Conservation (phyloP, 1,140 invertebrate genomes). For the Aphidius ervi region DNA sequence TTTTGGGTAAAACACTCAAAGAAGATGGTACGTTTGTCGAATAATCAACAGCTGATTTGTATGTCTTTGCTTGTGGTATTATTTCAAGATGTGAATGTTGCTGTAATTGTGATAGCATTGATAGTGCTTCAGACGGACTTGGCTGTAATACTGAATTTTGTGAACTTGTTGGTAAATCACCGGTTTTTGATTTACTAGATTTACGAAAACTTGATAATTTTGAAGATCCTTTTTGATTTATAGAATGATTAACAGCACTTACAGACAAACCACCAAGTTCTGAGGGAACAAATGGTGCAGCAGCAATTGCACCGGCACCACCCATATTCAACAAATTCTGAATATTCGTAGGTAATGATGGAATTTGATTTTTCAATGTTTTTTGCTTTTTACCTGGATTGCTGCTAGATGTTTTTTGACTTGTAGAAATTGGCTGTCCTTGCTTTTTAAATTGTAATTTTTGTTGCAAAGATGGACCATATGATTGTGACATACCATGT, state of each 20-base stretch:
- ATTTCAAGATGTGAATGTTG: slow-evolving; percentile 64
- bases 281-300: slow-evolving; percentile 29
- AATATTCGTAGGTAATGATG: slow-evolving; percentile 25
- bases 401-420: slow-evolving; percentile 7
- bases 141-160: slow-evolving; percentile 19
- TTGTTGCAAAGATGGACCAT: slow-evolving; percentile 38
- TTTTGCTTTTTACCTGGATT: slow-evolving; percentile 30
- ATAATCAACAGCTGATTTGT: slow-evolving; percentile 32
- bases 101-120: slow-evolving; percentile 56
- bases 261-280: slow-evolving; percentile 40
- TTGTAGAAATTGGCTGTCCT: slow-evolving; percentile 27
- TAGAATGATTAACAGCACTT: slow-evolving; percentile 27
- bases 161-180: slow-evolving; percentile 25
- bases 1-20: slow-evolving; percentile 31
- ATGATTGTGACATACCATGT: slow-evolving; percentile 28
- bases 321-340: slow-evolving; percentile 26
- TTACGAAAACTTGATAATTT: slow-evolving; percentile 31
- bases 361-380: slow-evolving; percentile 10
- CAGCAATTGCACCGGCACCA: slow-evolving; percentile 19
- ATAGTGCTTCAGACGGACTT: slow-evolving; percentile 30
- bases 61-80: slow-evolving; percentile 46
- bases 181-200: slow-evolving; percentile 25
- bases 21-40: slow-evolving; percentile 32
- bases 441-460: slow-evolving; percentile 45
- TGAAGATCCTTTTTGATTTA: slow-evolving; percentile 9